These are phyloP conservation scores for Zoroaster sp. DNA, from an alignment of 53 echinoderm and acorn worm genomes.

Conservation along the genomic window DNA sequence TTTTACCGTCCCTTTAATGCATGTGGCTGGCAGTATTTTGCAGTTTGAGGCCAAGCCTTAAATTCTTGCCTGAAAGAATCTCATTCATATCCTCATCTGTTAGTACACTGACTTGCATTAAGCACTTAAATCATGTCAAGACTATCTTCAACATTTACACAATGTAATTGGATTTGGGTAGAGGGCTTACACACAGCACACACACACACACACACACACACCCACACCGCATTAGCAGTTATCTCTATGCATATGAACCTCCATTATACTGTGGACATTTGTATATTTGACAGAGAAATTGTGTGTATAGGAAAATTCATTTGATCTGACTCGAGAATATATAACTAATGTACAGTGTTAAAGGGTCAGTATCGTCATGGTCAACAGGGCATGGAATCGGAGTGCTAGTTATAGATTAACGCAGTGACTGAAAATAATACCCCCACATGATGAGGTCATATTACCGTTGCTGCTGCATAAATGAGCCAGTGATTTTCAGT, in stretches of 20 bases:
- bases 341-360: background rate
- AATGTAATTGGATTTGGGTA: constrained; percentile 40
- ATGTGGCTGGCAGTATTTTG: too few species aligned
- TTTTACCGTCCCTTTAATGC: too few species aligned
- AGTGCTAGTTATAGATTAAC: background rate
- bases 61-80: too few species aligned
- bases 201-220: too few species aligned
- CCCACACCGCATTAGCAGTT: background rate
- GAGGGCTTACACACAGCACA: background rate
- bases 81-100: too few species aligned
- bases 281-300: background rate
- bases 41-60: too few species aligned
- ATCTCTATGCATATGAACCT: background rate
- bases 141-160: background rate
- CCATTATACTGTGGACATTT: background rate
- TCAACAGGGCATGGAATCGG: background rate
- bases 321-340: background rate
- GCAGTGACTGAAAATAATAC: background rate
- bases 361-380: background rate
- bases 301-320: background rate
- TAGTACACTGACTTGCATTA: background rate
- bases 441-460: background rate
- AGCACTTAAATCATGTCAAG: background rate
- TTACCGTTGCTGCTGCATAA: background rate
- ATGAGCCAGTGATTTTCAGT: too few species aligned